Evolutionary conservation across 2,113 vertebrate genomes (phyloP), one percentile per base, ranked within the genome.

Genomic region (Raphicerus campestris): DNA sequence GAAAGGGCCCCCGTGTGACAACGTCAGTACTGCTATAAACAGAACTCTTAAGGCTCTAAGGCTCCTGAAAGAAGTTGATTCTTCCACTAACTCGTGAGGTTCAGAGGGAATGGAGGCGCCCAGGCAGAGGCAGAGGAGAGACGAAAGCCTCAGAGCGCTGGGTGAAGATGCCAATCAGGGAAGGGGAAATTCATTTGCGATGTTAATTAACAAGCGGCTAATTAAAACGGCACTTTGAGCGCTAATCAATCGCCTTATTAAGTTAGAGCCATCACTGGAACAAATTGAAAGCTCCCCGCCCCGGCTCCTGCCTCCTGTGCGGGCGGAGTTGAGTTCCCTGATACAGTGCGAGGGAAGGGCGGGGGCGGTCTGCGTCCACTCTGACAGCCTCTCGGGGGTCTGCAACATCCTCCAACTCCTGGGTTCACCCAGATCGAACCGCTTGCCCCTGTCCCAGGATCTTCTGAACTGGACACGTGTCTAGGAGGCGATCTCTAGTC

Each of bases 191-290:
- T 97, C 98, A 97, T 98, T 98, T 98, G 97, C 91, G 89, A 98
- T 98, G 98, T 99, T 99, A 99, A 99, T 99, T 99, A 99, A 98
- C 99, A 99, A 97, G 98, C 98, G 98, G 97, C 98, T 99, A 99
- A 99, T 99, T 98, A 99, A 98, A 99, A 98, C 98, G 98, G 98
- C 99, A 99, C 98, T 99, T 98, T 98, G 98, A 99, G 98, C 96
- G 97, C 94, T 99, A 99, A 99, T 99, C 99, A 99, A 99, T 99
- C 96, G 98, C 98, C 98, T 99, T 98, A 99, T 99, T 98, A 98
- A 98, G 97, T 98, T 98, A 98, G 98, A 97, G 98, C 98, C 98
- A 98, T 98, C 97, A 98, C 98, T 93, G 98, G 98, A 99, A 99
- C 98, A 98, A 98, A 99, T 99, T 99, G 99, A 99, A 99, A 97